Base-by-base conservation (phyloP, 2,888 invertebrate species). In the Noctua fimbriata region DNA sequence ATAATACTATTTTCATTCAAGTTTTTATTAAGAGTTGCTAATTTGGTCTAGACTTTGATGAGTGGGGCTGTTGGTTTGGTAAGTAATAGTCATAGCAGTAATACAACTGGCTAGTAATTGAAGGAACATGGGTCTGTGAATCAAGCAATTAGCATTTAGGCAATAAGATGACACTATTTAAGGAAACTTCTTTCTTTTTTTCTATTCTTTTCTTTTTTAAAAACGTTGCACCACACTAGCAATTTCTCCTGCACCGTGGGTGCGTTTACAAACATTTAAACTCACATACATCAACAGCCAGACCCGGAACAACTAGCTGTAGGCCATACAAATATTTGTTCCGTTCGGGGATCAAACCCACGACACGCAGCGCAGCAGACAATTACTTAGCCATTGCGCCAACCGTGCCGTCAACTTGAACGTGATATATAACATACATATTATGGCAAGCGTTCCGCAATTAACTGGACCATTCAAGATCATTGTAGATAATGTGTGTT, bases 1-100 rank as follows among this genome's bases (percentile, higher is more conserved):
- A n/a, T 58, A 70, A 28, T 18, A 66, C 16, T 47, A 63, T 86
- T 86, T 86, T 70, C 60, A 41, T 85, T 71, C 49, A 41, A 71
- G 49, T 41, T 60, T 41, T 70, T n/a, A 71, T 86, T 67, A 70
- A 55, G 67, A 55, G 66, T 82, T 67, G 36, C 76, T 75, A 70
- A 82, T 75, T 86, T 52, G 4, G 55, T 65, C 12, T 60, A 52
- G 58, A 63, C 24, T 63, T 80, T 52, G 24, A 47, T 66, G 65
- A 28, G 14, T n/a, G 58, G 32, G 47, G 32, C 24, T 36, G 36
- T 18, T 14, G n/a, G 21, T 41, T 41, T 10, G 9, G 16, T 21
- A 28, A 18, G 41, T 66, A 6, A 6, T 6, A 16, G 24, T n/a
- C n/a, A 36, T 28, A 14, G 10, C 5, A 10, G 18, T 83, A 28